Evolutionary conservation across 2,113 vertebrate species (phyloP), one percentile per base, ranked within the genome.

Genomic region (Paradisaea rubra): DNA sequence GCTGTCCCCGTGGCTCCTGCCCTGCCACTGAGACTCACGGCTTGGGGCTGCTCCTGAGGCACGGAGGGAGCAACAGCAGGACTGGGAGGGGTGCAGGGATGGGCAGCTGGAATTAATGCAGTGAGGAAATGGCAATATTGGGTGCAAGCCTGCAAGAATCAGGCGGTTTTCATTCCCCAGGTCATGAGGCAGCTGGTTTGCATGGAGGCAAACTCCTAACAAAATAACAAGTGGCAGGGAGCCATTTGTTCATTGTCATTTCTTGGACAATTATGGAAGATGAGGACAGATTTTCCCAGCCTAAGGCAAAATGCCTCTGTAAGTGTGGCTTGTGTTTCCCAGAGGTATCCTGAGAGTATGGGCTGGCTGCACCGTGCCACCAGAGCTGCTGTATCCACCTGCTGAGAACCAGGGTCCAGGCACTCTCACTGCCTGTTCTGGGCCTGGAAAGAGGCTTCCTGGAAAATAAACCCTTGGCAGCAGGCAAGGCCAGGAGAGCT

Each of bases 21-120:
- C 63, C 0, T 0, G 59, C 71, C 15, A 25, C 37, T 14, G 44
- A 22, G 35, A 42, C 44, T 59, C 44, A 31, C 2, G 6, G 45
- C 35, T 31, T n/a, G 49, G 15, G 13, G 28, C 50, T 1, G 4
- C 57, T 80, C n/a, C n/a, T 22, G 49, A 82, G 25, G 39, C 47
- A 45, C 0, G 0, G 35, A 2, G 2, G 50, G 53, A 83, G 49
- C 30, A 41, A 11, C 23, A 8, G 18, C 9, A 39, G 30, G 11
- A 9, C 33, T 53, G 15, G 63, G 37, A 73, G 31, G 60, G 59
- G 5, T 2, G 1, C 27, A 69, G 71, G 23, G 57, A 37, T 52
- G 49, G 45, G 41, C 13, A 87, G 28, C n/a, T 71, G 52, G 73
- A 81, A 59, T 35, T 52, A 17, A 77, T 57, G 53, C n/a, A 31